Evolutionary conservation across 1,140 invertebrate genomes (phyloP).

Genomic region (Idris sp.): DNA sequence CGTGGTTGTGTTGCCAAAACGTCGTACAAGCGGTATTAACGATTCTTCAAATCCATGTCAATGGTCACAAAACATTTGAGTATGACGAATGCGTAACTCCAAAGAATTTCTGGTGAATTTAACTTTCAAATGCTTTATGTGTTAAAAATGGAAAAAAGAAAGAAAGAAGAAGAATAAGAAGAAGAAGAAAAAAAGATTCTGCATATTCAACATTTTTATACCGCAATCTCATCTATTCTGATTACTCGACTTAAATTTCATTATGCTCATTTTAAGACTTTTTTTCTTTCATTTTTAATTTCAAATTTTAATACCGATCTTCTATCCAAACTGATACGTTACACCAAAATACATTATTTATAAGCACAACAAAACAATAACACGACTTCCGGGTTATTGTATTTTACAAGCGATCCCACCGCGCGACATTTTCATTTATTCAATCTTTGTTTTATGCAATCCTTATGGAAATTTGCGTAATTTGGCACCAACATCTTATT

Average conservation of each 20-base stretch:
- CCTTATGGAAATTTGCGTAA: slow-evolving; percentile 24
- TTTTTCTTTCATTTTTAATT: background rate
- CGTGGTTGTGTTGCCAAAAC: slow-evolving; percentile 18
- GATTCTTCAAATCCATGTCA: slow-evolving; percentile 42
- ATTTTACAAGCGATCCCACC: no score
- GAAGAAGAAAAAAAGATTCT: background rate
- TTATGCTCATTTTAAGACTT: no score
- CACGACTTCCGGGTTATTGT: slow-evolving; percentile 12
- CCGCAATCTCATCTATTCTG: slow-evolving; percentile 14
- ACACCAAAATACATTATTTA: slow-evolving; percentile 16
- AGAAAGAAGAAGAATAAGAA: background rate
- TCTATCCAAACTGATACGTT: background rate
- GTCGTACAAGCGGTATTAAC: slow-evolving; percentile 40
- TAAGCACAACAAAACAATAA: slow-evolving; percentile 24
- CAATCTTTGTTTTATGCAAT: slow-evolving; percentile 18
- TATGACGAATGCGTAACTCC: slow-evolving; percentile 38
- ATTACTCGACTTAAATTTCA: slow-evolving; percentile 16
- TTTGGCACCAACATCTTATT: slow-evolving; percentile 19
- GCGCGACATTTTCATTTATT: slow-evolving; percentile 12
- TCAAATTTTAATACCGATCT: background rate
- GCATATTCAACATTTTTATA: slow-evolving; percentile 16
- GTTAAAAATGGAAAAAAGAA: background rate
- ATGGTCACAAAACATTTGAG: slow-evolving; percentile 32
- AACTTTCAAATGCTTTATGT: slow-evolving; percentile 10
- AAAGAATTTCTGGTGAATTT: slow-evolving; percentile 25